phyloP scores from a whole-genome alignment of 2,797 vertebrate species.

The Platalea minor region DNA sequence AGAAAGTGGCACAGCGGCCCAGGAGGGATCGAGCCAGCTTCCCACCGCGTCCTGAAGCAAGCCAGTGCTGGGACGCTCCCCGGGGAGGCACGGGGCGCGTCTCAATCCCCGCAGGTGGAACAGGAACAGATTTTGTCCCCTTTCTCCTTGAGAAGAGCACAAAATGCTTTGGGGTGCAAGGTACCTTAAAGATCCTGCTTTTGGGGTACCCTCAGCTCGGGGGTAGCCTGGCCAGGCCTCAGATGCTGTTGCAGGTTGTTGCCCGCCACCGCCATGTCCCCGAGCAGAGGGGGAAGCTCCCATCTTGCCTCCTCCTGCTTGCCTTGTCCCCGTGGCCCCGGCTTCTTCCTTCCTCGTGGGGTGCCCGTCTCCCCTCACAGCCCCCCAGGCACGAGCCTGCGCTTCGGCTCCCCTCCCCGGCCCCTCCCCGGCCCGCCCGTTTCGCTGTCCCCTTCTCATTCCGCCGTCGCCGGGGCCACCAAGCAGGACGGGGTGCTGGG shows the following conservation, averaged over 20 bases:
- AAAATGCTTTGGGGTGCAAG: background rate
- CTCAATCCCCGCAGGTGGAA: background rate
- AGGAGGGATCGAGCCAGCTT: background rate
- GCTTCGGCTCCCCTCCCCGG: rapidly evolving
- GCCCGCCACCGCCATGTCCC: background rate
- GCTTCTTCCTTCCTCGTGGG: background rate
- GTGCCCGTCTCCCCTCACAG: rapidly evolving
- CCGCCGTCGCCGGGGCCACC: background rate
- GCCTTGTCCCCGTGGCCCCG: rapidly evolving
- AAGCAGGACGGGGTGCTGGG: background rate
- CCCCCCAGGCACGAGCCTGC: rapidly evolving
- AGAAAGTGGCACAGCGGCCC: too few species aligned
- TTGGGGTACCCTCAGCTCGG: background rate
- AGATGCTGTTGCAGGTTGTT: background rate
- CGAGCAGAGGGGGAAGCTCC: background rate
- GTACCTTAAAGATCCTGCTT: background rate
- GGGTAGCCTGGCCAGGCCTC: background rate
- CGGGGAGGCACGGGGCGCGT: rapidly evolving
- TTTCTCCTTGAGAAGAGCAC: background rate
- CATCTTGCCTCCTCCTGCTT: background rate
- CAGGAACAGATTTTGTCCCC: background rate
- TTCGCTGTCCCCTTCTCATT: background rate
- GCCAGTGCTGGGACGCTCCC: background rate
- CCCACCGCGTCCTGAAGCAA: background rate
- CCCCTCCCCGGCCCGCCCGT: background rate